phyloP scores from a whole-genome alignment of 2,888 invertebrate genomes.

The Lacanobia wlatinum region DNA sequence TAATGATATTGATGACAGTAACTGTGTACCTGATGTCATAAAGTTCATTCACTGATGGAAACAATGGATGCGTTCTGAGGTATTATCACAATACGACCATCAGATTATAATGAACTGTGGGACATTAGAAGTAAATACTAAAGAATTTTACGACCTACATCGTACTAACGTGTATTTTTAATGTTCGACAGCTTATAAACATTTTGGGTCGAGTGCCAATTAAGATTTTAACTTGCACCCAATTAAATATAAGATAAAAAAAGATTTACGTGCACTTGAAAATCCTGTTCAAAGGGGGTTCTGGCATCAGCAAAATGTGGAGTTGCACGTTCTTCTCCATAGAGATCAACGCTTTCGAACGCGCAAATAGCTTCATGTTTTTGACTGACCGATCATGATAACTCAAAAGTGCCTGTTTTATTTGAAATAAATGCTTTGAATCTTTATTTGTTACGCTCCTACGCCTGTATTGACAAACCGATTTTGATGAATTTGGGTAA shows the following conservation, averaged over 20 bases:
- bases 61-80: conserved; percentile 71
- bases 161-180: conserved; percentile 35
- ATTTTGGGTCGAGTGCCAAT: conserved; percentile 46
- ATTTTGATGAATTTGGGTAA: too few species aligned
- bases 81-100: conserved; percentile 72
- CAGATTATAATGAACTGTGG: conserved; percentile 59
- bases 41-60: conserved; percentile 77
- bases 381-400: too few species aligned
- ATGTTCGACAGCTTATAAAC: conserved; percentile 49
- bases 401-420: too few species aligned
- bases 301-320: conserved; percentile 2
- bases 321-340: too few species aligned
- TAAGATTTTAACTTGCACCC: conserved; percentile 49
- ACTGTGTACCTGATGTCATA: conserved; percentile 53
- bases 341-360: too few species aligned
- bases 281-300: conserved; percentile 12
- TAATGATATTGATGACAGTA: conserved; percentile 53
- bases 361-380: too few species aligned
- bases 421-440: too few species aligned
- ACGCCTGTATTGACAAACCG: too few species aligned
- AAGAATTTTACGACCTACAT: conserved; percentile 43
- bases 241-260: conserved; percentile 44
- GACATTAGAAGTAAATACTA: conserved; percentile 34
- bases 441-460: too few species aligned
- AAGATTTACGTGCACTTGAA: conserved; percentile 45